phyloP scores from a whole-genome alignment of 2,113 vertebrate genomes.

The Equus przewalskii region DNA sequence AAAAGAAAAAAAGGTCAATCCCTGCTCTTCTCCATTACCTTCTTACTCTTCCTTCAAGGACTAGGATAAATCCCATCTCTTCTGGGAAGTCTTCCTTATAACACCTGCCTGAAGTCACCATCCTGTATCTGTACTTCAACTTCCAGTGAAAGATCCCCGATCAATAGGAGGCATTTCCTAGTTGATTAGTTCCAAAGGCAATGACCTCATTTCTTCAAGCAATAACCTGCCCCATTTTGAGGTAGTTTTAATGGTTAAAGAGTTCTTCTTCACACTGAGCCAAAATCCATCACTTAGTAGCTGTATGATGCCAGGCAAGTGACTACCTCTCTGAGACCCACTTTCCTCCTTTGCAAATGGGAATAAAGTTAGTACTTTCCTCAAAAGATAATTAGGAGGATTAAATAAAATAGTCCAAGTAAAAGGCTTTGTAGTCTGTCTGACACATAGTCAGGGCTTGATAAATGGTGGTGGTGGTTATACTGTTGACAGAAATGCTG shows the following conservation, averaged over 20 bases:
- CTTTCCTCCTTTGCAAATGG: neutral
- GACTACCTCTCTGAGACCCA: neutral
- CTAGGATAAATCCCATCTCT: neutral
- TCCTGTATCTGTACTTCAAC: neutral
- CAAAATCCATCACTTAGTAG: neutral
- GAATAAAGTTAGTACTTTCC: neutral
- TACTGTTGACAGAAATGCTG: neutral
- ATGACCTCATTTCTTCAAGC: neutral
- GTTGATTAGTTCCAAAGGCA: neutral
- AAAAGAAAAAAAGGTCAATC: neutral
- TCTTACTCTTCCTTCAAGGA: neutral
- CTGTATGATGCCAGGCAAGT: neutral
- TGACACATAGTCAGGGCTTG: conserved; percentile 19
- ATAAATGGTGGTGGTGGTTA: neutral
- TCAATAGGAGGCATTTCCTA: neutral
- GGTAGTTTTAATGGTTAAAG: neutral
- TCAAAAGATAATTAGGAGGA: neutral
- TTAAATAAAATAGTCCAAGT: neutral
- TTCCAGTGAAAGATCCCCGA: neutral
- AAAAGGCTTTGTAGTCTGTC: neutral
- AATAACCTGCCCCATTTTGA: neutral
- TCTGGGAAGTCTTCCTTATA: neutral
- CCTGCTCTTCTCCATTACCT: neutral
- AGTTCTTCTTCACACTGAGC: neutral
- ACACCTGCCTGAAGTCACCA: neutral